Base-by-base conservation (phyloP, 2,797 vertebrate genomes). In the Luscinia luscinia region DNA sequence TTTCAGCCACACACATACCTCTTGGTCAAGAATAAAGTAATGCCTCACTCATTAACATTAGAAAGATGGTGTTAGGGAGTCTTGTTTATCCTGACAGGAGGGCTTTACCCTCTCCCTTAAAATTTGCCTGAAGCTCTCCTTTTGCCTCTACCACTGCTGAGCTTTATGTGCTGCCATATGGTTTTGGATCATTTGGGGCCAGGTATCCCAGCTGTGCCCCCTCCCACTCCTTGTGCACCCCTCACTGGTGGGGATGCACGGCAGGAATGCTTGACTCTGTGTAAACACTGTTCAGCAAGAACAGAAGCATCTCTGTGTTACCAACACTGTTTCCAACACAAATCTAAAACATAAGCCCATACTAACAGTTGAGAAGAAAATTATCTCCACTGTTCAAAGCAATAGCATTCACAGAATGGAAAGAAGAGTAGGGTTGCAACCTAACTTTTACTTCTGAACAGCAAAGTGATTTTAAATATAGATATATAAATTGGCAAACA, bases 21-120 rank as follows among this genome's bases (percentile, higher is more conserved):
- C 51, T 66, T 49, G 32, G 43, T 14, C 32, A 57, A 49, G 16
- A 41, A 30, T 41, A 17, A 15, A 43, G 14, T 18, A 66, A 49
- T 5, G 12, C 12, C 15, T 58, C 17, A 9, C 34, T 63, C 0
- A 0, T 13, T 22, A 34, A 17, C 17, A 12, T 36, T 27, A 32
- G 22, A 58, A 58, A 43, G 61, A 36, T 38, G 32, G 18, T 41
- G 14, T 32, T 51, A 26, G 32, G 22, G 26, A 66, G 6, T 15
- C 22, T 43, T 43, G 32, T 66, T 32, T 36, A 36, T 36, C 27
- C 52, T 45, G 45, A 32, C 5, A 41, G 18, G 46, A 34, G 21
- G 40, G 30, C 5, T 54, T 63, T 46, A 27, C 6, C 23, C 9
- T 74, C 17, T 61, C 12, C 52, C 0, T 0, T 34, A 34, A 59